phyloP scores from a whole-genome alignment of 2,113 vertebrate genomes.

The Chinchilla lanigera region DNA sequence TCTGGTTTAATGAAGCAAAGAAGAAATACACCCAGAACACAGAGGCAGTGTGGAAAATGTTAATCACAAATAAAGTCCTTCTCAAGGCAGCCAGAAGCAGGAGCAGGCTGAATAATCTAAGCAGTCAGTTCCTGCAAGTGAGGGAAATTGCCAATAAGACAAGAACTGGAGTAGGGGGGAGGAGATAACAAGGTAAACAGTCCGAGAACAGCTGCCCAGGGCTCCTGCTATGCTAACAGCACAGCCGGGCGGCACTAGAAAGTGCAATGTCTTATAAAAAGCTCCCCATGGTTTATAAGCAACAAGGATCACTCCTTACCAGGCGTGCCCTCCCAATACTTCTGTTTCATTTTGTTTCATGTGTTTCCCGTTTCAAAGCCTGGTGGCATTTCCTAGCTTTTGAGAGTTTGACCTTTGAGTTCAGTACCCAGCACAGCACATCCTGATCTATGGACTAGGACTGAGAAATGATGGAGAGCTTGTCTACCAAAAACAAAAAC shows the following conservation, averaged over 20 bases:
- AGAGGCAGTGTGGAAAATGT: neutral
- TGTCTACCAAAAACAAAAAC: neutral
- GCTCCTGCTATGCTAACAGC: neutral
- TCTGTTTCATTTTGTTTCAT: neutral
- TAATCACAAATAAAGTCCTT: slow-evolving; percentile 33
- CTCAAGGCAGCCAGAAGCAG: neutral
- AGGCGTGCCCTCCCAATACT: neutral
- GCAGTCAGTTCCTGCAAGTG: neutral
- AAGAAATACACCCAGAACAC: neutral
- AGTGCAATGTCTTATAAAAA: neutral
- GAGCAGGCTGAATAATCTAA: neutral
- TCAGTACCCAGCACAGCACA: neutral
- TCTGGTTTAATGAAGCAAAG: slow-evolving; percentile 34
- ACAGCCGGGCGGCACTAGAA: neutral
- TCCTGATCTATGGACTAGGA: neutral
- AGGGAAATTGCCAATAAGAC: slow-evolving; percentile 41
- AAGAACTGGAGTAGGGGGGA: neutral
- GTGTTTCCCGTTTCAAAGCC: neutral
- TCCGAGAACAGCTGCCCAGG: neutral
- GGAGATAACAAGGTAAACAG: neutral
- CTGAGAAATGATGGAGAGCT: neutral
- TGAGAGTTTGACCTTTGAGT: slow-evolving; percentile 3
- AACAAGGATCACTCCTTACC: neutral
- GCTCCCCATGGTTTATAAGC: neutral
- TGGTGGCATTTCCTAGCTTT: neutral